phyloP scores from a whole-genome alignment of 2,797 vertebrate genomes.

The Falco rusticolus region DNA sequence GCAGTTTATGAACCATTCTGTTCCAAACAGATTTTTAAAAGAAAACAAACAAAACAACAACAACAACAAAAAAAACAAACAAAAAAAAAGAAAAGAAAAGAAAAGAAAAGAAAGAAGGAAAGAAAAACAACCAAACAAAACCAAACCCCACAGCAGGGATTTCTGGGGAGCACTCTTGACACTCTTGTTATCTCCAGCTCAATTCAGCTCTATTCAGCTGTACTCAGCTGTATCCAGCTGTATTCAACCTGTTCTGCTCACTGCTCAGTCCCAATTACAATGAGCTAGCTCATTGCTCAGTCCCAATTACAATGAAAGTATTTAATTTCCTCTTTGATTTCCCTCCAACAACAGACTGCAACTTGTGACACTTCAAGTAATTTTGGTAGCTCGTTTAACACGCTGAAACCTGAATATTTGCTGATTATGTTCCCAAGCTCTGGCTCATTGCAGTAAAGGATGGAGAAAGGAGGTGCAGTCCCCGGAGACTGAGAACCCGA shows the following conservation, averaged over 20 bases:
- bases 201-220: background rate
- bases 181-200: slow-evolving; percentile 6
- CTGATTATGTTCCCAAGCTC: slow-evolving; percentile 61
- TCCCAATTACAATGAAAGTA: slow-evolving; percentile 63
- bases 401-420: slow-evolving; percentile 60
- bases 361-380: slow-evolving; percentile 60
- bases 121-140: no score
- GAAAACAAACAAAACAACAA: background rate
- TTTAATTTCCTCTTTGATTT: slow-evolving; percentile 75
- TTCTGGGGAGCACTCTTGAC: slow-evolving; percentile 12
- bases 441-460: slow-evolving; percentile 57
- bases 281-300: slow-evolving; percentile 20
- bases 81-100: background rate
- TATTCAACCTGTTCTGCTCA: slow-evolving; percentile 42
- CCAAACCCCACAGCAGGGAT: background rate
- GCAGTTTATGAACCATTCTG: background rate
- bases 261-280: slow-evolving; percentile 47
- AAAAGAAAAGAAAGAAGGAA: background rate
- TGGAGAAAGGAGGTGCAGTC: slow-evolving; percentile 58
- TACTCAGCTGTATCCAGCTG: background rate
- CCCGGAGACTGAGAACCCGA: slow-evolving; percentile 45
- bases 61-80: background rate
- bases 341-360: slow-evolving; percentile 64
- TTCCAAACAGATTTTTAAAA: slow-evolving; percentile 4
- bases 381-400: slow-evolving; percentile 71